Conservation (phyloP, 2,888 invertebrate genomes). For the Amphipoea lucens region DNA sequence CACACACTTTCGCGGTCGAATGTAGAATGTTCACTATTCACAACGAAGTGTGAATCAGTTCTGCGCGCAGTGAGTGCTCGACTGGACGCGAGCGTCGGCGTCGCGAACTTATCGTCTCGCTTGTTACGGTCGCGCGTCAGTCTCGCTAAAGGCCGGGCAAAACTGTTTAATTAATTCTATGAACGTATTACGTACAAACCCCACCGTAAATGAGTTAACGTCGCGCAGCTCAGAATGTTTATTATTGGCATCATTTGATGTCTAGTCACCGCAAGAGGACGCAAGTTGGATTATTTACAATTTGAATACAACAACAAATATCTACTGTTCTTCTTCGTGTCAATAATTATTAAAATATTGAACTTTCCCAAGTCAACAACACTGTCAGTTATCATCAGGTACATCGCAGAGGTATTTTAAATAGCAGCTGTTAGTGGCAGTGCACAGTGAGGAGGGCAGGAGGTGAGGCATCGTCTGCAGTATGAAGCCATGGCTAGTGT, state of each 20-base stretch:
- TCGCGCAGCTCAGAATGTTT: conserved; percentile 67
- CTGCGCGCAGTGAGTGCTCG: conserved; percentile 67
- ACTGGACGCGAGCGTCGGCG: conserved; percentile 61
- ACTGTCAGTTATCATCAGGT: neutral
- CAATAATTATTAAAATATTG: neutral
- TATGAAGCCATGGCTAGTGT: neutral
- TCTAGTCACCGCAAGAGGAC: conserved; percentile 26
- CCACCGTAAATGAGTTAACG: conserved; percentile 74
- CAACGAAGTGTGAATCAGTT: conserved; percentile 69
- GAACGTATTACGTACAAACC: conserved; percentile 79
- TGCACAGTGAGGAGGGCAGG: neutral
- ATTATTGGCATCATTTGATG: conserved; percentile 47
- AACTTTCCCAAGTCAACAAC: neutral
- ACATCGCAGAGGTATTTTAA: neutral
- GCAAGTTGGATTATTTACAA: conserved; percentile 27
- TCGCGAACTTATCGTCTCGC: conserved; percentile 58
- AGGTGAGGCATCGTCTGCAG: neutral
- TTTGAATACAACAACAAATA: conserved; percentile 3
- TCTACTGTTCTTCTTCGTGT: neutral
- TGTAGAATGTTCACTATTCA: conserved; percentile 77
- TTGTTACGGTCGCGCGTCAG: conserved; percentile 43
- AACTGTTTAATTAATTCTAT: conserved; percentile 82
- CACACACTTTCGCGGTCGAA: conserved; percentile 79
- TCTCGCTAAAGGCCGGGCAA: conserved; percentile 57
- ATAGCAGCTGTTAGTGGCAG: neutral